phyloP scores from a whole-genome alignment of 2,888 invertebrate species.

The Plemyria rubiginata region DNA sequence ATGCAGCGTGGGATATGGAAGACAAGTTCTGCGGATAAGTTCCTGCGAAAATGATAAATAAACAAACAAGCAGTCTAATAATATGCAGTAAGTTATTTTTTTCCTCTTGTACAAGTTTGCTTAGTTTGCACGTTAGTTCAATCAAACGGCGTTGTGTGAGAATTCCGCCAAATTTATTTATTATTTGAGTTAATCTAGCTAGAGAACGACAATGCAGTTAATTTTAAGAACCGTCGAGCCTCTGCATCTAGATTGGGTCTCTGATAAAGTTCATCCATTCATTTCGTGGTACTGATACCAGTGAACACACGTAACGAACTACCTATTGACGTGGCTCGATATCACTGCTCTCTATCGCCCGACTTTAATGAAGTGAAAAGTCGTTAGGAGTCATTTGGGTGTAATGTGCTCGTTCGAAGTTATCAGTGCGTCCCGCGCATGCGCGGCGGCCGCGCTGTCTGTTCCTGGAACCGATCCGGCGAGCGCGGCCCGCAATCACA shows the following conservation, averaged over 20 bases:
- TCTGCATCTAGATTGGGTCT: not conserved
- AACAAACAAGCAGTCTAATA: no score
- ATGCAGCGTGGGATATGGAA: no score
- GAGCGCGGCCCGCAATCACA: constrained; percentile 21
- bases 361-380: constrained; percentile 11
- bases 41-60: no score
- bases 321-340: not conserved
- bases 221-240: not conserved
- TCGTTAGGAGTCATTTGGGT: constrained; percentile 7
- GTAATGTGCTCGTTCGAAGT: constrained; percentile 4
- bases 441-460: constrained; percentile 25
- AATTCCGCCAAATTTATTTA: no score
- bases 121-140: no score
- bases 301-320: not conserved
- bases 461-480: constrained; percentile 34
- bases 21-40: no score
- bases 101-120: no score
- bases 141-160: no score
- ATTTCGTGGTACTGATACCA: not conserved
- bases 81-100: no score
- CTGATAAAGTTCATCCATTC: not conserved
- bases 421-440: constrained; percentile 4
- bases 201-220: no score
- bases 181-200: no score
- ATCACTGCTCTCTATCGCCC: not conserved